These are phyloP conservation scores for Yasuhikotakia modesta DNA, from an alignment of 2,797 vertebrate genomes.

Conservation along the genomic window DNA sequence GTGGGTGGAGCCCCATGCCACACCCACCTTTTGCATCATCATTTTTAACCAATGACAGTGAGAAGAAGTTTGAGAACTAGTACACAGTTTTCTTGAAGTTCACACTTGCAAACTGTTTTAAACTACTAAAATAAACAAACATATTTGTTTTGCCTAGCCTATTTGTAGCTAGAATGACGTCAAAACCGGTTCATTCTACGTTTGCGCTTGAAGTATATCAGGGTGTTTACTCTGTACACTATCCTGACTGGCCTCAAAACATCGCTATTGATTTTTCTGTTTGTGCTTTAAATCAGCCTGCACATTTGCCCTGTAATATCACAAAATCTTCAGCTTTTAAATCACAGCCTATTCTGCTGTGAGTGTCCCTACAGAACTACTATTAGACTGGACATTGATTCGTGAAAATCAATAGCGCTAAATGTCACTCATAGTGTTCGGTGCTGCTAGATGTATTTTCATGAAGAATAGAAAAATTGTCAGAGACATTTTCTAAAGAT, in stretches of 20 bases:
- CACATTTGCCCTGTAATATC: conserved; percentile 29
- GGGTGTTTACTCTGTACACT: not conserved
- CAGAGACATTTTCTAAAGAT: conserved; percentile 17
- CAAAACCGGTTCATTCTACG: not conserved
- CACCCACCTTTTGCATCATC: not conserved
- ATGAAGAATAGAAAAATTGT: conserved; percentile 17
- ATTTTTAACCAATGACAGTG: not conserved
- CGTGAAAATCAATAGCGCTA: conserved; percentile 29
- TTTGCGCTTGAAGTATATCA: not conserved
- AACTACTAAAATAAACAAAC: not conserved
- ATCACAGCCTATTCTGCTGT: conserved; percentile 34
- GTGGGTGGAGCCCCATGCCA: not conserved
- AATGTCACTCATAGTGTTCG: conserved; percentile 31
- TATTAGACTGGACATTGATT: conserved; percentile 30
- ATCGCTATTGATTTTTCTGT: conserved; percentile 27
- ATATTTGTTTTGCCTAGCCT: not conserved
- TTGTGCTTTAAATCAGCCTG: conserved; percentile 16
- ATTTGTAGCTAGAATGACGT: not conserved
- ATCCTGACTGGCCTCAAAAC: not conserved
- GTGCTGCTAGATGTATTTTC: conserved; percentile 15
- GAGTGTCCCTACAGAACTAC: not conserved
- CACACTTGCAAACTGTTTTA: not conserved
- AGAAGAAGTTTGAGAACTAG: no score
- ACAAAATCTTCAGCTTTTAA: conserved; percentile 32
- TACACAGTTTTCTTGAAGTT: no score